Conservation (phyloP, 2,888 invertebrate species). For the Carabus problematicus region DNA sequence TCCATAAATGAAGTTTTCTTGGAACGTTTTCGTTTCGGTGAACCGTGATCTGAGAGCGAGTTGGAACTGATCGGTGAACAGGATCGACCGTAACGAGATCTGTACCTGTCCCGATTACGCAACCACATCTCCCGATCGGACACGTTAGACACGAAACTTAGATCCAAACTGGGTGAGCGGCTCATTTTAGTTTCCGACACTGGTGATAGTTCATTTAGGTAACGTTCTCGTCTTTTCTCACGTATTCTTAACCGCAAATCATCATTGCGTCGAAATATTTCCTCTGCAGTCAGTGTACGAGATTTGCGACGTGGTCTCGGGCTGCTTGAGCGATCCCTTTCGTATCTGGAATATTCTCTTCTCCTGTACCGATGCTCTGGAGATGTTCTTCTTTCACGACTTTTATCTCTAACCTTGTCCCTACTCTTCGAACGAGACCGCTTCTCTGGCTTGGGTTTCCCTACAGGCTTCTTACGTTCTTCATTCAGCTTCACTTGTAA, state of each 20-base stretch:
- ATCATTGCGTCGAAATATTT: conserved; percentile 24
- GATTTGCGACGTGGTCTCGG: conserved; percentile 11
- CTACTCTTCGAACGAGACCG: conserved; percentile 10
- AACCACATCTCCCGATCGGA: conserved; percentile 46
- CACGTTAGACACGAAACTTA: conserved; percentile 35
- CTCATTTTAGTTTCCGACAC: conserved; percentile 33
- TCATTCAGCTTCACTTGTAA: conserved; percentile 8
- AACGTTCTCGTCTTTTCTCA: conserved; percentile 31
- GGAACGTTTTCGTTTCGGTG: conserved; percentile 41
- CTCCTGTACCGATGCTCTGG: conserved; percentile 7
- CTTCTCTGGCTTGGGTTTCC: conserved; percentile 9
- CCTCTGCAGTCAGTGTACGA: conserved; percentile 25
- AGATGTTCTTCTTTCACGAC: conserved; percentile 17
- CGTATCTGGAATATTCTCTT: not conserved
- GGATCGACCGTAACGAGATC: conserved; percentile 30
- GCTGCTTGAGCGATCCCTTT: not conserved
- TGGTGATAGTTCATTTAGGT: conserved; percentile 35
- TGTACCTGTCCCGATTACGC: conserved; percentile 31
- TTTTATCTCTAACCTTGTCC: not conserved
- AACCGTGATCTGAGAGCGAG: conserved; percentile 32
- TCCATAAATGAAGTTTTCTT: conserved; percentile 54
- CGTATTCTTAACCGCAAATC: conserved; percentile 32
- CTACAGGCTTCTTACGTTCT: conserved; percentile 13
- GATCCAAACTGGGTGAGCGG: conserved; percentile 25
- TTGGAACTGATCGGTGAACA: conserved; percentile 38